Evolutionary conservation across 2,113 vertebrate species (phyloP), one percentile per base, ranked within the genome.

Genomic region (Platichthys stellatus): DNA sequence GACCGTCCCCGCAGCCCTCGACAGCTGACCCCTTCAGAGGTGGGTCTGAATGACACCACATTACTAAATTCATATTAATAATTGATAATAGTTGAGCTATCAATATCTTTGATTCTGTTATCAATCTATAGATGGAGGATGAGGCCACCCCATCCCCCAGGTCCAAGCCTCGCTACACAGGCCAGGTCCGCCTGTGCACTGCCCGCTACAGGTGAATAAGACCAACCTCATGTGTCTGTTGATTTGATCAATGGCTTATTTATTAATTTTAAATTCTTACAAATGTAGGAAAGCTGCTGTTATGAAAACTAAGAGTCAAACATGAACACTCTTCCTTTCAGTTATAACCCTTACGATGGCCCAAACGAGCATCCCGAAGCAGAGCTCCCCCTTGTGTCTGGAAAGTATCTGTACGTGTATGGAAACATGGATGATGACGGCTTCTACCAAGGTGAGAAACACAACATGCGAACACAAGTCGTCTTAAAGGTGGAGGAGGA

Each of bases 371-470:
- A 99, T 81, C 98, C 98, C 0, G 98, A 99, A 69, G 98, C 98
- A 0, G 98, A 99, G 85, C 97, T 99, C 77, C 98, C 98, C 35
- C 97, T 99, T 82, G 95, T 97, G 63, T 96, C 98, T 31, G 98
- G 98, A 77, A 99, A 98, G 78, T 99, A 99, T 91, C 95, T 99
- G 2, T 99, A 99, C 4, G 95, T 99, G 13, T 98, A 99, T 9
- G 98, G 98, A 72, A 95, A 96, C 86, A 99, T 99, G 97, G 98
- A 99, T 0, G 98, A 99, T 63, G 98, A 99, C 7, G 98, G 98
- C 23, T 99, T 99, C 91, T 99, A 97, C 15, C 96, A 99, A 97
- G 98, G 98, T 99, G 75, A 76, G 83, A 60, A 26, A 54, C 17
- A 14, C 51, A 81, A 69, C 28, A 6, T 54, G 4, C 56, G 11